Evolutionary conservation across 1,140 invertebrate genomes (phyloP), one percentile per base, ranked within the genome.

Genomic region (Aphidius gifuensis): DNA sequence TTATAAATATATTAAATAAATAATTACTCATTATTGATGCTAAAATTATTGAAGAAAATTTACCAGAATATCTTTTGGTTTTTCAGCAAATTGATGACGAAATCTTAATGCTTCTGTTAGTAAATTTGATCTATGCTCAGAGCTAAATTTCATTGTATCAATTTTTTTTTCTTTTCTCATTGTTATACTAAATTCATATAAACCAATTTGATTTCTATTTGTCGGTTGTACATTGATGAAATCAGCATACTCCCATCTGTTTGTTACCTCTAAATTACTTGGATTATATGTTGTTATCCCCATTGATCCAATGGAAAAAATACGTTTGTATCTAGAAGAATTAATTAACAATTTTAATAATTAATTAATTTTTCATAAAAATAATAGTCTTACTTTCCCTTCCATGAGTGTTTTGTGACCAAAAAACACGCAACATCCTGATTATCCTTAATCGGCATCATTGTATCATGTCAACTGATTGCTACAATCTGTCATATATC

Each of bases 211-310:
- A 76, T 85, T 83, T 70, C 80, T 65, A 84, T 79, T 74, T 59
- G 70, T 80, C 21, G 91, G 89, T 23, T 87, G 84, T 38, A 94
- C 84, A 56, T 84, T 89, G 63, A 93, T 85, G 63, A 95, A 86
- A 80, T 96, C 93, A 49, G 85, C 84, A 74, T 94, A 95, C 39
- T 88, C 81, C 92, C 93, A 96, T 80, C 93, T 90, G 82, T 99
- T 99, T 47, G 97, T 99, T n/a, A 92, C 85, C 78, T 99, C 97
- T 73, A 98, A 83, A 66, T 88, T 92, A 66, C 86, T 88, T 4
- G 96, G 96, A 80, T 98, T 98, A 78, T 99, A 99, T 11, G 97
- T 99, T 47, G 96, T 95, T 64, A 99, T 93, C 42, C 95, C 96
- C 78, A 89, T 85, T 43, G 93, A 93, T 46, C 96, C 97, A 78